These are phyloP conservation scores for Mustela lutreola DNA, from an alignment of 2,113 vertebrate genomes.

Conservation along the genomic window DNA sequence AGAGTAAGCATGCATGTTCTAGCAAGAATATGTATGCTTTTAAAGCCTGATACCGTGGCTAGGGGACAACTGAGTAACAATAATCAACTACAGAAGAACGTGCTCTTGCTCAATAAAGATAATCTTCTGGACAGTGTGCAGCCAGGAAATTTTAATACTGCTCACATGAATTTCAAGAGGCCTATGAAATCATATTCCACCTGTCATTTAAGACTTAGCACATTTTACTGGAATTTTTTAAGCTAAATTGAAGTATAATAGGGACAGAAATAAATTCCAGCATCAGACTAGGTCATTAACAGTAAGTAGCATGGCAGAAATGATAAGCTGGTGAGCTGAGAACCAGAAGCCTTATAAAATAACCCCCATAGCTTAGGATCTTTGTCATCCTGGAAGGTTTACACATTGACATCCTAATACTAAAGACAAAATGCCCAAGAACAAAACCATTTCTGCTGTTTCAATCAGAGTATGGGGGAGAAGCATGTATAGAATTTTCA, in stretches of 20 bases:
- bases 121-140: not conserved
- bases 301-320: not conserved
- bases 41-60: not conserved
- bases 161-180: not conserved
- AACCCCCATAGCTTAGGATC: not conserved
- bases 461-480: not conserved
- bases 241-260: not conserved
- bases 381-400: not conserved
- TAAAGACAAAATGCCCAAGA: not conserved
- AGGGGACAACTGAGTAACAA: not conserved
- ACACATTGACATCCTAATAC: not conserved
- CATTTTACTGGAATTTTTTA: constrained; percentile 47
- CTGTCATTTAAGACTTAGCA: not conserved
- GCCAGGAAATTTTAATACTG: not conserved
- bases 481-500: fast-evolving
- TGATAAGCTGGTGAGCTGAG: not conserved
- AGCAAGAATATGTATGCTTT: not conserved
- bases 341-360: not conserved
- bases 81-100: not conserved
- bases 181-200: constrained; percentile 19
- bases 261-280: not conserved
- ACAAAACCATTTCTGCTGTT: not conserved
- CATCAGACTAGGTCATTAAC: not conserved
- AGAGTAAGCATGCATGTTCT: not conserved
- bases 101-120: not conserved